These are phyloP conservation scores for Typhlichthys subterraneus DNA, from an alignment of 2,797 vertebrate genomes.

Conservation along the genomic window DNA sequence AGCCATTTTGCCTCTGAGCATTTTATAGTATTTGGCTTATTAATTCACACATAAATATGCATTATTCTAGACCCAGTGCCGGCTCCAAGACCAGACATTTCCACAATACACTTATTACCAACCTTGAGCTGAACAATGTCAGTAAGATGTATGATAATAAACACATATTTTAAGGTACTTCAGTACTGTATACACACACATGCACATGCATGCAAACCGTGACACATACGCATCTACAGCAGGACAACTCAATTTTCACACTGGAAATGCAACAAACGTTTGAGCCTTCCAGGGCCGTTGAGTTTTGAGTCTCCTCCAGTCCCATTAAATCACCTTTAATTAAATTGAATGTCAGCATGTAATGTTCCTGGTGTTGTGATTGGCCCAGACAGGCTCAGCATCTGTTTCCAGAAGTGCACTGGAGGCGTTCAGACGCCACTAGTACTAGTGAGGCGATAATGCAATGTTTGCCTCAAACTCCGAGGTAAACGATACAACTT, in stretches of 20 bases:
- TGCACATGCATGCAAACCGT: background rate
- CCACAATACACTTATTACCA: constrained; percentile 62
- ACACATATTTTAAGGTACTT: constrained; percentile 16
- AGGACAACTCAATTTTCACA: no score
- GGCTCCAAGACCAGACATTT: constrained; percentile 55
- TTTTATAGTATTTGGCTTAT: constrained; percentile 72
- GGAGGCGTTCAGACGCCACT: constrained; percentile 34
- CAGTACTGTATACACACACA: background rate
- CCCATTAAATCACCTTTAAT: constrained; percentile 69
- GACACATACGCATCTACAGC: no score
- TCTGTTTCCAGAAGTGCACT: constrained; percentile 66
- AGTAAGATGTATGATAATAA: constrained; percentile 50
- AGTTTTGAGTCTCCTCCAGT: constrained; percentile 60
- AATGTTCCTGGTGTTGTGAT: constrained; percentile 61
- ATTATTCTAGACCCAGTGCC: constrained; percentile 58
- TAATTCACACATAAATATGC: constrained; percentile 79
- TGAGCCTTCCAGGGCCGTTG: constrained; percentile 52
- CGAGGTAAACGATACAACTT: constrained; percentile 30
- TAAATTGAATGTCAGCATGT: constrained; percentile 69
- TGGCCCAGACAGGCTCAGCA: constrained; percentile 66
- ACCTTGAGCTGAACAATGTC: constrained; percentile 55
- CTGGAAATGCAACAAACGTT: constrained; percentile 12
- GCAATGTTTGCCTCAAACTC: constrained; percentile 32
- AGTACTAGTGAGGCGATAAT: constrained; percentile 33
- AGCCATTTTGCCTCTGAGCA: constrained; percentile 67